phyloP scores from a whole-genome alignment of 37 sponge, comb jelly and placozoan genomes.

The Chondrilla cf. caribensis region DNA sequence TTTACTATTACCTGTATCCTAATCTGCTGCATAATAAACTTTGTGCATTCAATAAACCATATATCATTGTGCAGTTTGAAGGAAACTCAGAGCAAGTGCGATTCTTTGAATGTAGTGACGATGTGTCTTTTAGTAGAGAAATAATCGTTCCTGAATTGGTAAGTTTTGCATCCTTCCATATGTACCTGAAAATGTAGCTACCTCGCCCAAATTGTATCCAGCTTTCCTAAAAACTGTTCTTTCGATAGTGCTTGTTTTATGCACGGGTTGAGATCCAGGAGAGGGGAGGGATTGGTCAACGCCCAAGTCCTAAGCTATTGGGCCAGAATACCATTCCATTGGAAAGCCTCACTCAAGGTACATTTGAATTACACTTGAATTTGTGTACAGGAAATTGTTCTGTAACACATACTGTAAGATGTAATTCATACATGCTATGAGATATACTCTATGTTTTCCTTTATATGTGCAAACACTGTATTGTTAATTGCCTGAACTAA shows the following conservation, averaged over 20 bases:
- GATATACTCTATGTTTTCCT: no score
- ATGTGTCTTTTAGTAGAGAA: not conserved
- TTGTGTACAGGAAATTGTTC: no score
- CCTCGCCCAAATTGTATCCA: no score
- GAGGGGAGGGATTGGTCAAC: not conserved
- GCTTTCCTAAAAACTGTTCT: no score
- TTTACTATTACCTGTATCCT: not conserved
- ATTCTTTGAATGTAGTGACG: not conserved
- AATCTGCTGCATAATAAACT: no score
- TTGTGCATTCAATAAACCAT: no score
- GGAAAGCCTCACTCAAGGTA: constrained; percentile 9
- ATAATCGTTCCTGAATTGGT: not conserved
- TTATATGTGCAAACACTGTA: no score
- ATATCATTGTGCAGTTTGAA: not conserved
- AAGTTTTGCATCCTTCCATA: not conserved
- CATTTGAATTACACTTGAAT: no score
- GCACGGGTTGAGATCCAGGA: constrained; percentile 44
- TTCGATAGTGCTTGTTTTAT: constrained; percentile 55
- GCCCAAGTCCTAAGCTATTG: constrained; percentile 20
- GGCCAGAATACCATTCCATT: constrained; percentile 72
- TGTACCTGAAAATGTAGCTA: not conserved
- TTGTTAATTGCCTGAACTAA: no score
- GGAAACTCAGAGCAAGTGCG: not conserved
- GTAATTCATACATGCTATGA: no score
- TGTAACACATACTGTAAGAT: no score